A percentile compares a stretch with the other conserved stretches of the same genome.
Conservation (phyloP, 2,888 invertebrate genomes). For the Oeneis ivallda region DNA sequence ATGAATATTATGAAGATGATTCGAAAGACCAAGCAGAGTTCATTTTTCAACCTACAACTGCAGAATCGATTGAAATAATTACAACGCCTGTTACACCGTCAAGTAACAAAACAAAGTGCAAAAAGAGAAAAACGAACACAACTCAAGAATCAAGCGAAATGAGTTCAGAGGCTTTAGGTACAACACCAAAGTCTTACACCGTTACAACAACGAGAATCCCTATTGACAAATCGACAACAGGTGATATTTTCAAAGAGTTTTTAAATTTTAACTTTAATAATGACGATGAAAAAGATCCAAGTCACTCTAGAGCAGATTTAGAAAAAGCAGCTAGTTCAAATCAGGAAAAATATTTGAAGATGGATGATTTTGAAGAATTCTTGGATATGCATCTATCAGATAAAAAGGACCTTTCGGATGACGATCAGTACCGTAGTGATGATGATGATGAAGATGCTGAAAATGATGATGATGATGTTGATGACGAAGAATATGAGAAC, state of each 20-base stretch:
- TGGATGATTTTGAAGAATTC: conserved; percentile 65
- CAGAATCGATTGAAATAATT: conserved; percentile 47
- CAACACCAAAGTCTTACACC: conserved; percentile 31
- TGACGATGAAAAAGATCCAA: conserved; percentile 42
- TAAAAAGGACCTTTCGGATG: conserved; percentile 50
- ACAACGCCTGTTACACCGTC: conserved; percentile 46
- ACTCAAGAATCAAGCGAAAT: conserved; percentile 44
- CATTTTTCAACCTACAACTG: conserved; percentile 54
- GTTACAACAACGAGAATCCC: conserved; percentile 45
- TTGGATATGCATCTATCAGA: conserved; percentile 51
- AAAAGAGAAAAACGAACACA: conserved; percentile 64
- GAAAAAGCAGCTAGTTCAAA: conserved; percentile 54
- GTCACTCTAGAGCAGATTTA: conserved; percentile 45
- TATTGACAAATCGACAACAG: conserved; percentile 47
- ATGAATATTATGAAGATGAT: conserved; percentile 39
- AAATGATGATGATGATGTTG: conserved; percentile 38
- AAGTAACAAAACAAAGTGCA: conserved; percentile 72
- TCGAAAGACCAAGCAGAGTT: conserved; percentile 55
- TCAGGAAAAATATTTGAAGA: conserved; percentile 53
- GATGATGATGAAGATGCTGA: conserved; percentile 48
- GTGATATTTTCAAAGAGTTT: conserved; percentile 61
- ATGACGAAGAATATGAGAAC: conserved; percentile 46
- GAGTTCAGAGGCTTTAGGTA: conserved; percentile 36
- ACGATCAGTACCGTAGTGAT: conserved; percentile 41
- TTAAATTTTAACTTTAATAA: conserved; percentile 61